Evolutionary conservation across 2,888 invertebrate genomes (phyloP).

Genomic region (Sesia apiformis): DNA sequence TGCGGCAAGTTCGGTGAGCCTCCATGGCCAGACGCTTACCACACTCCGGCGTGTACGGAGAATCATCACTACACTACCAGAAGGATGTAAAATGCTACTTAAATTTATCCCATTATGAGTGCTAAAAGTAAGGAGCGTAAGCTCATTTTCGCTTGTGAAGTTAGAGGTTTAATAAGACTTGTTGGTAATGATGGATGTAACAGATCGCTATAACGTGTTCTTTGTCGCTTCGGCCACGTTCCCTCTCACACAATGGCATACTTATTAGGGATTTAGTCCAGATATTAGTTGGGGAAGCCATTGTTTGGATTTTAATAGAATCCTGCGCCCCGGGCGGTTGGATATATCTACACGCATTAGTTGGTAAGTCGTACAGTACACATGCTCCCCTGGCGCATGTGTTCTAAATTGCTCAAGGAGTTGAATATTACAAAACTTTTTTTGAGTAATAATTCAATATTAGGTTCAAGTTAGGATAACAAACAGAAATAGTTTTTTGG

Average conservation of each 20-base stretch:
- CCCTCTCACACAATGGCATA: conserved; percentile 74
- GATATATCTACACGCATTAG: conserved; percentile 35
- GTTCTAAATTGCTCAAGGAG: conserved; percentile 28
- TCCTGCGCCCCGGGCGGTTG: conserved; percentile 62
- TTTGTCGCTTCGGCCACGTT: conserved; percentile 66
- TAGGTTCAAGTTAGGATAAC: no score
- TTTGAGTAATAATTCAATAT: not conserved
- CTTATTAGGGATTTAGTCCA: conserved; percentile 76
- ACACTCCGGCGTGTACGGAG: conserved; percentile 63
- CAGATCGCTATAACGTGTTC: conserved; percentile 73
- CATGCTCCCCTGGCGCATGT: conserved; percentile 34
- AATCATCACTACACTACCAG: conserved; percentile 24
- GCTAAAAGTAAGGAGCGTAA: not conserved
- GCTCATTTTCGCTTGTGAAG: conserved; percentile 8
- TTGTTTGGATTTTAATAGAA: conserved; percentile 74
- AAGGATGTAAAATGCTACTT: conserved; percentile 8
- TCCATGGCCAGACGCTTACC: conserved; percentile 72
- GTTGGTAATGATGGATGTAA: conserved; percentile 9
- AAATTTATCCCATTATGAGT: not conserved
- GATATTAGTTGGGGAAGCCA: conserved; percentile 74
- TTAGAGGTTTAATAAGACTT: not conserved
- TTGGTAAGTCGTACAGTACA: conserved; percentile 22
- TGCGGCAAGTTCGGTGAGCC: conserved; percentile 72
- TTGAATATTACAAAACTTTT: not conserved
- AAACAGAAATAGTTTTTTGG: no score